Base-by-base conservation (phyloP, 2,113 vertebrate species). In the Brachirus orientalis region DNA sequence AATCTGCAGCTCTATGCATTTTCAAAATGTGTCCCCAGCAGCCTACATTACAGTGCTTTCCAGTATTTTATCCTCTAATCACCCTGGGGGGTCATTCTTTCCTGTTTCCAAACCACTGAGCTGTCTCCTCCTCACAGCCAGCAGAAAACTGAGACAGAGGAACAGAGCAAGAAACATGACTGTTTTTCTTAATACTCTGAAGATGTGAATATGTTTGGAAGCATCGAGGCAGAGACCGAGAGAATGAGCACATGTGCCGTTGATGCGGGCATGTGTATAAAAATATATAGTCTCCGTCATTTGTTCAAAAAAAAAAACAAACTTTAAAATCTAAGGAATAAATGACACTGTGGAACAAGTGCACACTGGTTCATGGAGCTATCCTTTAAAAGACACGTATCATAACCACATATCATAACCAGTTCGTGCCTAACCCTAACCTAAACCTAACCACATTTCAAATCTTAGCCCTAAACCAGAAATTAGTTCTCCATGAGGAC, bases 51-150 rank as follows among this genome's bases (percentile, higher is more conserved):
- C 20, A 67, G 48, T 55, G 48, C 54, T 70, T 65, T 47, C 46
- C 66, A 70, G 63, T 61, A 69, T 69, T 76, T 19, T 60, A 65
- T 65, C 44, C 51, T 55, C 14, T 46, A 46, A 67, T 77, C 77
- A 63, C 77, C 47, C 51, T 63, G 52, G 45, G 69, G 69, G 56
- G 73, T 69, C 81, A 43, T 77, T 77, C 73, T 3, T 63, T 51
- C 43, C 33, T 16, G 37, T 70, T 84, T 77, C 65, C 77, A 80
- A 74, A 62, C 52, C 77, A 77, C 0, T 80, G 72, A 75, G 66
- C 66, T 6, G 38, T 47, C 45, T 59, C 16, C 38, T 77, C 61
- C 71, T 72, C 59, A 51, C 67, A 69, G 54, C 51, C 1, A 63
- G 69, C 56, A 69, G 58, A 65, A 57, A 66, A 63, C 36, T 50